Evolutionary conservation across 2,888 invertebrate species (phyloP), one percentile per base, ranked within the genome.

Genomic region (Seira ritae): DNA sequence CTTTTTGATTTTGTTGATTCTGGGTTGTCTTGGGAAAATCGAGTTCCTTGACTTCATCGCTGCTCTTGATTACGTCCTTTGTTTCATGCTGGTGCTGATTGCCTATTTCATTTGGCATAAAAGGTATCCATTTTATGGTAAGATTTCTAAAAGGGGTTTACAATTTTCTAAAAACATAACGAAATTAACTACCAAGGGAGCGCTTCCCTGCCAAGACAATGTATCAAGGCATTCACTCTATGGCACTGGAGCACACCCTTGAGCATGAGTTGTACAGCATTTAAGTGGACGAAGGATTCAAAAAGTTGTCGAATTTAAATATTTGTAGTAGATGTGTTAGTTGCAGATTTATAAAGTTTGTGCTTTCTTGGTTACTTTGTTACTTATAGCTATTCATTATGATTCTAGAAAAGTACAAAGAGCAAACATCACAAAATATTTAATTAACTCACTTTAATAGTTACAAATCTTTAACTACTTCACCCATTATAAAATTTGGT

Each of bases 101-200:
- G 55, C 31, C 3, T 17, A 19, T 10, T 20, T 17, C 17, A 23
- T 76, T 8, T 76, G 3, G 2, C 12, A 50, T 0, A 4, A 0
- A 8, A 1, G 55, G 22, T 76, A 55, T 60, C 76, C 76, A 19
- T 55, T 76, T 8, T 60, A 76, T 37, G 76, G 69, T 77, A 37
- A 23, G 22, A 17, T 17, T 8, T 12, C 12, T 73, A 31, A 31
- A 24, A 8, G 31, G 17, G 67, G 50, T 17, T 19, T n/a, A n/a
- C n/a, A n/a, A n/a, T n/a, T n/a, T n/a, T 6, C 20, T 37, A 69
- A 10, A 66, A 46, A 74, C 46, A 67, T 75, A n/a, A n/a, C 0
- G 19, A 73, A 65, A 19, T 1, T n/a, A 17, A 1, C 0, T 73
- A 24, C 17, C 31, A 73, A 42, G 20, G 31, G 4, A 1, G 24